Evolutionary conservation across 2,888 invertebrate genomes (phyloP), one percentile per base, ranked within the genome.

Genomic region (Eumerus sabulonum): DNA sequence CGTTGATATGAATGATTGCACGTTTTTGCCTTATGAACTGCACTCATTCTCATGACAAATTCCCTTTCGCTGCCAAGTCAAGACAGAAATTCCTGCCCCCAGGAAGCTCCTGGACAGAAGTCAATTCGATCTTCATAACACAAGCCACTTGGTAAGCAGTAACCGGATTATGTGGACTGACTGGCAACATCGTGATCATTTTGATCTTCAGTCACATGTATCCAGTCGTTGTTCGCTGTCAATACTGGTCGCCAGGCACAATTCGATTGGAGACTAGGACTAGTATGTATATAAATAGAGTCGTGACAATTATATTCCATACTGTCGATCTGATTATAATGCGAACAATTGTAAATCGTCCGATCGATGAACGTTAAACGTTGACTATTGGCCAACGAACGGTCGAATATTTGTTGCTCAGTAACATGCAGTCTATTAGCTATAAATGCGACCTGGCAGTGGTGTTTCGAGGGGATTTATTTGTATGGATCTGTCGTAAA

Each of bases 241-340:
- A 27, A 27, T 27, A 7, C 7, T 27, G 27, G 7, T 27, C n/a
- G n/a, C n/a, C 27, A 27, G 27, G 7, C 27, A 27, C 27, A 27
- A 7, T 27, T 27, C 27, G 27, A 27, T 7, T 2, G 27, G 27
- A 27, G 27, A 27, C 27, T 27, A 4, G 27, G 27, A 27, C 2
- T 7, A 27, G 27, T 7, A 7, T 27, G 72, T 62, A 77, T 59
- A 77, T 73, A 73, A 77, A 72, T 67, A 62, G 72, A 77, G 77
- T 77, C 77, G 77, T 77, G 77, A 77, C 77, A 77, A 72, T 77
- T 77, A 77, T 77, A 68, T 73, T 72, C 59, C 48, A 63, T 67
- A 62, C 57, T 68, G 63, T 67, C 72, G 72, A 77, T 77, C 77
- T 77, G 77, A 77, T 77, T 77, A 68, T 67, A 63, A 50, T 59